Conservation (phyloP, 2,113 vertebrate genomes). For the Hemiscyllium ocellatum region DNA sequence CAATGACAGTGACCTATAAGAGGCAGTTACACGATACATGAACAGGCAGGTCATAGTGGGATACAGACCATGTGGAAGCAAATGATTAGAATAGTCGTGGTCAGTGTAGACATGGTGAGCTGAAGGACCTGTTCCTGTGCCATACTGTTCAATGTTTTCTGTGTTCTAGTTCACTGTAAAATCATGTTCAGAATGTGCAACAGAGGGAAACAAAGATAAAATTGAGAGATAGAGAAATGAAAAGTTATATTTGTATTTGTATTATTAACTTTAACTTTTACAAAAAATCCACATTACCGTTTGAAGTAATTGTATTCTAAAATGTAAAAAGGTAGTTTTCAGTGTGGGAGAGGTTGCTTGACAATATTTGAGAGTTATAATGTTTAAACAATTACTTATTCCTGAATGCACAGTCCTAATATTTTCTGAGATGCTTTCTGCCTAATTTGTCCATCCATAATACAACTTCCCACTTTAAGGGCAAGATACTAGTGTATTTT, state of each 20-base stretch:
- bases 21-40: too few relatives aligned
- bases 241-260: not conserved
- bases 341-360: not conserved
- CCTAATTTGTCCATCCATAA: not conserved
- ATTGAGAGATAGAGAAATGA: not conserved
- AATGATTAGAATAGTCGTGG: too few relatives aligned
- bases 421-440: not conserved
- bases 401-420: not conserved
- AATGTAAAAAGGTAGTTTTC: not conserved
- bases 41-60: too few relatives aligned
- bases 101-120: too few relatives aligned
- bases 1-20: too few relatives aligned
- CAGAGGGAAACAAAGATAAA: not conserved
- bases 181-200: not conserved
- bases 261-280: not conserved
- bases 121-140: too few relatives aligned
- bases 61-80: too few relatives aligned
- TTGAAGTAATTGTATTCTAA: too few relatives aligned
- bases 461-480: not conserved
- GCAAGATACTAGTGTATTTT: too few relatives aligned
- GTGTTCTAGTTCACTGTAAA: not conserved
- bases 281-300: not conserved
- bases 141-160: too few relatives aligned
- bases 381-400: not conserved
- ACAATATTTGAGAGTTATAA: not conserved